Evolutionary conservation across 2,113 vertebrate species (phyloP).

Genomic region (Trematocara zebra): DNA sequence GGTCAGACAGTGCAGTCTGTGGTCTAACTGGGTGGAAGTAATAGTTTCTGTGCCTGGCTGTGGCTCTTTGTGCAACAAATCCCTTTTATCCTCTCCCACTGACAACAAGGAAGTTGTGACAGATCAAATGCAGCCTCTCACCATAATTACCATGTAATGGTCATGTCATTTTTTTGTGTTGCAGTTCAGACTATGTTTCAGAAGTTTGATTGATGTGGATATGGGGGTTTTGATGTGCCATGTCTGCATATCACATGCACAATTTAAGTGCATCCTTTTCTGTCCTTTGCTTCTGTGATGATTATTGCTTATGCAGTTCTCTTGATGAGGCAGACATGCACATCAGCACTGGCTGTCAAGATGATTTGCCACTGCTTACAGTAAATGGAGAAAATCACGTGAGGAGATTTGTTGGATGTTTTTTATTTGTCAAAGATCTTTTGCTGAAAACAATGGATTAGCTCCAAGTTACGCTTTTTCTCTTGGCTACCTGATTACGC

Average conservation of each 20-base stretch:
- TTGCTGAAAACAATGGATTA: background rate
- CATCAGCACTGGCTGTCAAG: background rate
- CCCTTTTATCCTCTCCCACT: conserved; percentile 65
- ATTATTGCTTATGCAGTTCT: background rate
- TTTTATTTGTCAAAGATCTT: background rate
- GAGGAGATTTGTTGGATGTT: background rate
- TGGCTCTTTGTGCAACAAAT: conserved; percentile 63
- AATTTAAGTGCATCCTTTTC: background rate
- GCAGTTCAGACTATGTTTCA: background rate
- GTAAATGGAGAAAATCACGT: background rate
- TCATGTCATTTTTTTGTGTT: conserved; percentile 26
- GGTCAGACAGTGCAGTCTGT: conserved; percentile 59
- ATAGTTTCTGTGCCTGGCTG: conserved; percentile 59
- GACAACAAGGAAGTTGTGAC: conserved; percentile 70
- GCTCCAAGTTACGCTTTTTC: background rate
- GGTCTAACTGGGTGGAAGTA: conserved; percentile 65
- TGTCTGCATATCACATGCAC: background rate
- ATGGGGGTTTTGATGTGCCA: background rate
- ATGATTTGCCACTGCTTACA: background rate
- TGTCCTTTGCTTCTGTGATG: background rate
- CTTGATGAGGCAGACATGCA: background rate
- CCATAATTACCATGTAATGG: conserved; percentile 40
- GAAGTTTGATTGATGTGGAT: background rate
- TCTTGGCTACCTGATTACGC: background rate
- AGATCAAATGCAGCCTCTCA: conserved; percentile 47